Base-by-base conservation (phyloP, 2,888 invertebrate genomes). In the Bursaphelenchus okinawaensis region DNA sequence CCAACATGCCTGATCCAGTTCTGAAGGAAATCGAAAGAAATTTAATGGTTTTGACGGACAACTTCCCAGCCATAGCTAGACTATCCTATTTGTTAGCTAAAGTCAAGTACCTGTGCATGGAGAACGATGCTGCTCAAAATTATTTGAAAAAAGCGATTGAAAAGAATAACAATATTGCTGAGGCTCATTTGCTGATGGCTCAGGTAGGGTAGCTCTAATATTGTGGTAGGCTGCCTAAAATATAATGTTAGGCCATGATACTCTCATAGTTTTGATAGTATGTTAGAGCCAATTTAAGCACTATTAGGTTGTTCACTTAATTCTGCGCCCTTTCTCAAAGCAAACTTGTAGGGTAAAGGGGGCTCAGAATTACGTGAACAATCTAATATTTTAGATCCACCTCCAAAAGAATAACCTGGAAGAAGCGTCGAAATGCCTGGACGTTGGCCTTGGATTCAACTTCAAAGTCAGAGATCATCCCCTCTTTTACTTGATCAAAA, bases 391-490 rank as follows among this genome's bases (percentile, higher is more conserved):
- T 61, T 55, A 77, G 74, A 77, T 77, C n/a, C 68, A 72, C n/a
- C 57, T 79, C 7, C 76, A 78, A 56, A 65, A 69, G 28, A 74
- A 75, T 6, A 67, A 72, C 7, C 69, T 77, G 19, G 67, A 67
- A 16, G 80, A 75, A 80, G 94, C 94, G 0, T 87, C 90, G 12
- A 91, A 92, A 83, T 89, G 89, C 63, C 85, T 96, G 55, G 94
- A 95, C 84, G 88, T 90, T 71, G 92, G 91, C 64, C 85, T 95
- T 16, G 93, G 93, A 80, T 90, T 91, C 80, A 91, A 94, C 84
- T 94, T 96, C 82, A 89, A 91, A 84, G 89, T 95, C 0, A 86
- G 93, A 71, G 93, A 94, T 67, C 90, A 91, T 84, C 91, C 93
- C 0, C 86, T 92, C 82, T 96, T 92, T 82, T 91, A 93, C 84